These are phyloP conservation scores for Spinus pinus DNA, from an alignment of 2,797 vertebrate species.

Conservation along the genomic window DNA sequence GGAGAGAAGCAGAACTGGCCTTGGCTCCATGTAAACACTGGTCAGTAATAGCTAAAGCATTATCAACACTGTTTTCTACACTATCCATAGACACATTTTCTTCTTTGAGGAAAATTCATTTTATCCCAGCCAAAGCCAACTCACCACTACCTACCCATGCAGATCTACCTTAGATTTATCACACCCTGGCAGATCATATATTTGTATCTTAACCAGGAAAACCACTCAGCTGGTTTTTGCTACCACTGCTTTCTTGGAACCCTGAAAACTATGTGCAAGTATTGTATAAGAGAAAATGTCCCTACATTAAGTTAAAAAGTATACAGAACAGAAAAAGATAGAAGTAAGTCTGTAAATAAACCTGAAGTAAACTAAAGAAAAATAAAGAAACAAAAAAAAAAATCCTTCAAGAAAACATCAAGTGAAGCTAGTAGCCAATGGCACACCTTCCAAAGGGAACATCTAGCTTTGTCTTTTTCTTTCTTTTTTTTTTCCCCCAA, in stretches of 20 bases:
- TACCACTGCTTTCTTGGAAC: not conserved
- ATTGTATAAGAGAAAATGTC: not conserved
- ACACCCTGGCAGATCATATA: not conserved
- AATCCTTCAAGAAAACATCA: not conserved
- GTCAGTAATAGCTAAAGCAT: not conserved
- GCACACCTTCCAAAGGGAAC: not conserved
- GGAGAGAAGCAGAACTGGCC: not conserved
- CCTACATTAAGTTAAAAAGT: not conserved
- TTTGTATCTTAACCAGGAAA: not conserved
- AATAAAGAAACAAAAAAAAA: not conserved
- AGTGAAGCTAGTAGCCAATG: not conserved
- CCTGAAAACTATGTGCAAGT: not conserved
- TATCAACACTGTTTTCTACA: not conserved
- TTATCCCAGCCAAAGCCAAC: not conserved
- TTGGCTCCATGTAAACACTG: rapidly evolving
- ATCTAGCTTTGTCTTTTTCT: not conserved
- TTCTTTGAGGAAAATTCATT: not conserved
- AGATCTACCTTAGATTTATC: not conserved
- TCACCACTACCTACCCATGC: not conserved
- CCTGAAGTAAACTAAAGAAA: not conserved
- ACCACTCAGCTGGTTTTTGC: not conserved
- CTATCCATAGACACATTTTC: not conserved
- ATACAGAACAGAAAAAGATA: not conserved
- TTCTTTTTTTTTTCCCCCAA: rapidly evolving
- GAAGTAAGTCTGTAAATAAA: not conserved